A percentile compares a stretch with the other conserved stretches of the same genome.
phyloP scores from a whole-genome alignment of 92 coral and sea anemone genomes.

The Galaxea fascicularis region DNA sequence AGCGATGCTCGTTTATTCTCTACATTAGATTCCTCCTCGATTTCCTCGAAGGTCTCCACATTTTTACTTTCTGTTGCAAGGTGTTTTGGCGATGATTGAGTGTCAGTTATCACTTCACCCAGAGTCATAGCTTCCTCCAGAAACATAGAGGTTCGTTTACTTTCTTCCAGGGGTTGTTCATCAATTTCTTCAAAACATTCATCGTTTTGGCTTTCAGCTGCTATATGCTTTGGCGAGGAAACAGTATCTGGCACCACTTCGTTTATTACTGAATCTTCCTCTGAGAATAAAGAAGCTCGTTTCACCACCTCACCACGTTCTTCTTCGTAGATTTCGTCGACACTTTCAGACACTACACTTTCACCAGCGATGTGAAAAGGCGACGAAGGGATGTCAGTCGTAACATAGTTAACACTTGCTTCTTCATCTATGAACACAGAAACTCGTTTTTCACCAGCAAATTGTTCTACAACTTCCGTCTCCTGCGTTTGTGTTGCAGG shows the following conservation, averaged over 20 bases:
- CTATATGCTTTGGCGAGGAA: constrained; percentile 31
- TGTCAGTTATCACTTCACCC: constrained; percentile 11
- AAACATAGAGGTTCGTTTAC: constrained; percentile 20
- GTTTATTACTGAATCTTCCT: constrained; percentile 31
- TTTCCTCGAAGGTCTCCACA: constrained; percentile 8
- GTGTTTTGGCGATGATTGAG: constrained; percentile 34
- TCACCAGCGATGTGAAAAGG: constrained; percentile 47
- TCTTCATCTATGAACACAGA: constrained; percentile 5
- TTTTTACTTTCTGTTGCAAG: constrained; percentile 12
- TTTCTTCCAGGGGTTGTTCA: neutral
- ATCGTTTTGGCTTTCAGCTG: constrained; percentile 3
- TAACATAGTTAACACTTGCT: constrained; percentile 23
- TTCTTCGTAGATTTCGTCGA: constrained; percentile 32
- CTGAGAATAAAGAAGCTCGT: constrained; percentile 10
- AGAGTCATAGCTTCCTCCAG: constrained; percentile 30
- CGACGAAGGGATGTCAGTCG: constrained; percentile 38
- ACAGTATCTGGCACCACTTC: constrained; percentile 11
- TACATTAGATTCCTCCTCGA: neutral
- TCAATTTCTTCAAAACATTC: constrained; percentile 9
- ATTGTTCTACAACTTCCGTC: neutral
- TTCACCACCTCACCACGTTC: constrained; percentile 26
- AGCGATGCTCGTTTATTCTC: constrained; percentile 29
- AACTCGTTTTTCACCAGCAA: neutral
- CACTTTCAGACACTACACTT: constrained; percentile 15
- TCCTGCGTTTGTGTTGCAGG: constrained; percentile 36